A percentile compares a stretch with the other conserved stretches of the same genome.
Conservation (phyloP, 2,797 vertebrate species). For the Myioborus miniatus region DNA sequence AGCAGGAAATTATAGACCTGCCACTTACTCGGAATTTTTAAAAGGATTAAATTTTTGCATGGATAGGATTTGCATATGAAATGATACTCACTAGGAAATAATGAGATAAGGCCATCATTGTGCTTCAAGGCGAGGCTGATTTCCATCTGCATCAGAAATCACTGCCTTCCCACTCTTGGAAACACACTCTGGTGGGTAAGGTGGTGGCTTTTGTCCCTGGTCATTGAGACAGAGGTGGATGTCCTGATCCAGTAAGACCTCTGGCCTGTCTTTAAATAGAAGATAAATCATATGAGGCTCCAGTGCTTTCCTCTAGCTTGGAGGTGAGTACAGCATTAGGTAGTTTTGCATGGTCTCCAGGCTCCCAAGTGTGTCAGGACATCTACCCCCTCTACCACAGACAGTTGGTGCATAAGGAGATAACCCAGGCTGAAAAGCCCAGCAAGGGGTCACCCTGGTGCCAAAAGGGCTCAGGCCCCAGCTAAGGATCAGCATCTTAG, state of each 20-base stretch:
- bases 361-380: background rate
- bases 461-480: background rate
- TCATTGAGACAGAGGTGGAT: background rate
- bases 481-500: background rate
- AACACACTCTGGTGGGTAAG: background rate
- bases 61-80: conserved; percentile 55
- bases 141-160: conserved; percentile 3
- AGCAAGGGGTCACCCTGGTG: background rate
- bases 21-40: background rate
- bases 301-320: background rate
- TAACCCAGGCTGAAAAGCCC: background rate
- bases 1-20: conserved; percentile 41
- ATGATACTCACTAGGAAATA: conserved; percentile 38
- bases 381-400: background rate
- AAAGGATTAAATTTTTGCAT: conserved; percentile 5
- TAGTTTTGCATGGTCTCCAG: rapidly evolving
- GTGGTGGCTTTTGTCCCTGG: background rate
- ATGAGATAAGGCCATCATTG: conserved; percentile 6
- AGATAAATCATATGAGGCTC: background rate
- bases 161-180: background rate
- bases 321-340: background rate
- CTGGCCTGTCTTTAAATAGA: background rate
- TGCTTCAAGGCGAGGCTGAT: background rate
- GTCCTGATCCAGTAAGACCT: background rate
- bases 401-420: background rate